These are phyloP conservation scores for Psilopsiagon aymara DNA, from an alignment of 2,113 vertebrate species.

Conservation along the genomic window DNA sequence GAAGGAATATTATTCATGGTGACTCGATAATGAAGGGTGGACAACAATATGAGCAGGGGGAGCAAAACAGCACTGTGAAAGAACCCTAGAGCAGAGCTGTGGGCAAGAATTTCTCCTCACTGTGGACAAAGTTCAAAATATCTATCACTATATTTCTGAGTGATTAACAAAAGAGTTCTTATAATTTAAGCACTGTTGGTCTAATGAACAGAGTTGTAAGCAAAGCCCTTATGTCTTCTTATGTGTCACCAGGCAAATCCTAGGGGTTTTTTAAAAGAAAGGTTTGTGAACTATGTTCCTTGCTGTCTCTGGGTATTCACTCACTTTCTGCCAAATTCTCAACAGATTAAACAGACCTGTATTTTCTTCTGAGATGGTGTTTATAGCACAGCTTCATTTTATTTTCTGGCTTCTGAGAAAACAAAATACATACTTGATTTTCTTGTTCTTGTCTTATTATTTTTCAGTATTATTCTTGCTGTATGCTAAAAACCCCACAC, in stretches of 20 bases:
- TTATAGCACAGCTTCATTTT: neutral
- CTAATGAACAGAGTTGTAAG: neutral
- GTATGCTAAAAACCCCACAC: neutral
- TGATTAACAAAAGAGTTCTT: neutral
- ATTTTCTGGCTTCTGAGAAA: conserved; percentile 1
- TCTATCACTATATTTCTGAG: neutral
- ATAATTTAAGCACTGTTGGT: neutral
- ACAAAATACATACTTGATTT: neutral
- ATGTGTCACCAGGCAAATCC: neutral
- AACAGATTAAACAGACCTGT: neutral
- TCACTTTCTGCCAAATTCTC: neutral
- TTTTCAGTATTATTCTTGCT: neutral
- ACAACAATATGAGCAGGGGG: neutral
- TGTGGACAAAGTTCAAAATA: neutral
- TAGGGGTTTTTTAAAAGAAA: neutral
- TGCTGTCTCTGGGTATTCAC: neutral
- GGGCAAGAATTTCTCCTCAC: neutral
- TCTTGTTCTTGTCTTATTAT: neutral
- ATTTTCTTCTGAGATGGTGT: neutral
- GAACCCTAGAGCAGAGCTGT: neutral
- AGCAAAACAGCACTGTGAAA: neutral
- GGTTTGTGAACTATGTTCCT: neutral
- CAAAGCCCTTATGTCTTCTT: neutral
- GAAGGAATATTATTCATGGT: neutral
- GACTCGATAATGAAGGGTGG: neutral